These are phyloP conservation scores for Lydus trimaculatus DNA, from an alignment of 2,888 invertebrate species.

Conservation along the genomic window DNA sequence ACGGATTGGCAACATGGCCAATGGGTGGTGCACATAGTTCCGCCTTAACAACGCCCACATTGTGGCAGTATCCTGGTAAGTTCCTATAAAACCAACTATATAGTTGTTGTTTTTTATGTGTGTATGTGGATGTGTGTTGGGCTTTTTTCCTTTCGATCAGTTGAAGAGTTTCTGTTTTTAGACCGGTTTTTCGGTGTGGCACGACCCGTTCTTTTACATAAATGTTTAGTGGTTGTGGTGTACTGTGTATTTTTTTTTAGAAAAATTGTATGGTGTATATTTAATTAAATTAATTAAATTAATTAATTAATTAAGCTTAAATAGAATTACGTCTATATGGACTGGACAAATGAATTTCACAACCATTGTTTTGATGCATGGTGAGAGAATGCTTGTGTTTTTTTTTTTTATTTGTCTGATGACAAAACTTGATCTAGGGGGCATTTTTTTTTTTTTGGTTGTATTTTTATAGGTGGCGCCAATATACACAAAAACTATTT, in stretches of 20 bases:
- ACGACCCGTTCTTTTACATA: slow-evolving; percentile 31
- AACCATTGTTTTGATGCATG: slow-evolving; percentile 8
- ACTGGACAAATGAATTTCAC: slow-evolving; percentile 5
- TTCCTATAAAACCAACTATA: slow-evolving; percentile 44
- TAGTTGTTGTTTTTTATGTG: slow-evolving; percentile 25
- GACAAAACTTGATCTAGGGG: neutral
- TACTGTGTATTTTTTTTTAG: slow-evolving; percentile 10
- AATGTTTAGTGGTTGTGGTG: slow-evolving; percentile 1
- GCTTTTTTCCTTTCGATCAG: neutral
- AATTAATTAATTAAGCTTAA: neutral
- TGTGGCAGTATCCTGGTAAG: slow-evolving; percentile 85
- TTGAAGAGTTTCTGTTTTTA: slow-evolving; percentile 35
- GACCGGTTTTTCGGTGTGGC: slow-evolving; percentile 45
- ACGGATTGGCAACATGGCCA: slow-evolving; percentile 64
- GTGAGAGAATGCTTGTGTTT: neutral
- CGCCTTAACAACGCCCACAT: slow-evolving; percentile 71
- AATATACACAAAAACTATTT: neutral
- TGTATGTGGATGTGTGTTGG: neutral
- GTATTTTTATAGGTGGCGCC: neutral
- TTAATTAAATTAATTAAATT: neutral
- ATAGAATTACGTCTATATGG: neutral
- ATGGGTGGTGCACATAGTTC: slow-evolving; percentile 64
- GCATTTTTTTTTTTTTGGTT: neutral
- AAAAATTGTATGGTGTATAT: neutral
- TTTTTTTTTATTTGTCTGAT: neutral